Conservation (phyloP, 2,113 vertebrate genomes). For the Oplegnathus fasciatus region DNA sequence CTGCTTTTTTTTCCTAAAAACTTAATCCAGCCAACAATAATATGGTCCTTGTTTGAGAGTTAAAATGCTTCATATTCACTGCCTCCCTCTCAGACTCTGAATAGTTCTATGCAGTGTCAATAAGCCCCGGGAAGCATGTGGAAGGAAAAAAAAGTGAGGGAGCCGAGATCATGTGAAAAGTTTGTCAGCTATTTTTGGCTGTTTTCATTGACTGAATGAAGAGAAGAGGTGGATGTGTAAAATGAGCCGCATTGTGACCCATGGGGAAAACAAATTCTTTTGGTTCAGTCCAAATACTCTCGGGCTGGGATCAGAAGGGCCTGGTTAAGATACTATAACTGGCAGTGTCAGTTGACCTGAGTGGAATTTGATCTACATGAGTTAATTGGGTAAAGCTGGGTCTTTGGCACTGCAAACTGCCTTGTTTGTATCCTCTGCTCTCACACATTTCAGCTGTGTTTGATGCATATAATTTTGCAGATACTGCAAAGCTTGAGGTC, state of each 20-base stretch:
- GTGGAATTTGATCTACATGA: constrained; percentile 23
- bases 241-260: constrained; percentile 7
- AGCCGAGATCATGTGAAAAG: constrained; percentile 37
- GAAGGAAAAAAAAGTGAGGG: neutral
- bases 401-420: neutral
- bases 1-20: neutral
- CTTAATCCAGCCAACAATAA: neutral
- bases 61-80: constrained; percentile 7
- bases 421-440: constrained; percentile 17
- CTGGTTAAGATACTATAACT: constrained; percentile 24
- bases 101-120: constrained; percentile 29
- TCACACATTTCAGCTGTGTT: constrained; percentile 15
- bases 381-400: constrained; percentile 13
- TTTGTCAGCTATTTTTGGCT: constrained; percentile 44
- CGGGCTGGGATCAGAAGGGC: neutral
- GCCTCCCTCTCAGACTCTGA: neutral
- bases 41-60: neutral
- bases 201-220: constrained; percentile 31
- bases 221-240: constrained; percentile 20
- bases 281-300: constrained; percentile 18
- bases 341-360: constrained; percentile 22
- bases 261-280: constrained; percentile 37
- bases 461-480: constrained; percentile 3
- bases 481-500: constrained; percentile 12
- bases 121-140: neutral